These are phyloP conservation scores for Steinernema feltiae DNA, from an alignment of 1,140 invertebrate genomes.

Conservation along the genomic window DNA sequence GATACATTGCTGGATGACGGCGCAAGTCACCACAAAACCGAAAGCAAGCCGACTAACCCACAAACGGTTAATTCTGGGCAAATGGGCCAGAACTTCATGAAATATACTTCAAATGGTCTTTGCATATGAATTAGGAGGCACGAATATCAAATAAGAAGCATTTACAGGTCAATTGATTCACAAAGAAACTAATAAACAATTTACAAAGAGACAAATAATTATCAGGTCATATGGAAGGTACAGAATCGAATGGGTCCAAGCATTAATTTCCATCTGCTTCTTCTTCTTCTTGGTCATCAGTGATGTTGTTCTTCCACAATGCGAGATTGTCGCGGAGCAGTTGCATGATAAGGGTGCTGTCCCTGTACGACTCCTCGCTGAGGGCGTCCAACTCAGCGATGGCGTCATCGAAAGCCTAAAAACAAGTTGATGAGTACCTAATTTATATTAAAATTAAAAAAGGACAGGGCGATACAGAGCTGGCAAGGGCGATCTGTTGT, in stretches of 20 bases:
- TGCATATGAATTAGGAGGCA: too few species aligned
- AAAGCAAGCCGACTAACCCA: too few species aligned
- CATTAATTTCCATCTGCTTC: slow-evolving; percentile 51
- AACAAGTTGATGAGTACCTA: background rate
- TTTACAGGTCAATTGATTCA: background rate
- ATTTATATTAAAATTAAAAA: background rate
- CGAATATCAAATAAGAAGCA: background rate
- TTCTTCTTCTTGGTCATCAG: slow-evolving; percentile 67
- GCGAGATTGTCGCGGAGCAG: slow-evolving; percentile 97
- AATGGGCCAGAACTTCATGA: too few species aligned
- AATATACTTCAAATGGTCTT: too few species aligned
- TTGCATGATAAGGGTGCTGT: slow-evolving; percentile 98
- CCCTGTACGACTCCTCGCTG: slow-evolving; percentile 98
- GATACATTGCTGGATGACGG: background rate
- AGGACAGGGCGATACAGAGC: slow-evolving; percentile 68
- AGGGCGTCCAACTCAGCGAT: slow-evolving; percentile 95
- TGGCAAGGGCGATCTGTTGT: slow-evolving; percentile 91
- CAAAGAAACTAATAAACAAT: background rate
- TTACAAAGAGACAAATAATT: slow-evolving; percentile 10
- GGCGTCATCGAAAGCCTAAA: slow-evolving; percentile 93
- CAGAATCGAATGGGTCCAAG: slow-evolving; percentile 3
- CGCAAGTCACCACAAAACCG: background rate
- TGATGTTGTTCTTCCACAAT: slow-evolving; percentile 88
- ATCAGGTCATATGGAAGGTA: background rate
- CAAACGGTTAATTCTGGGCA: too few species aligned